Base-by-base conservation (phyloP, 2,888 invertebrate species). In the Punctoribates punctum region DNA sequence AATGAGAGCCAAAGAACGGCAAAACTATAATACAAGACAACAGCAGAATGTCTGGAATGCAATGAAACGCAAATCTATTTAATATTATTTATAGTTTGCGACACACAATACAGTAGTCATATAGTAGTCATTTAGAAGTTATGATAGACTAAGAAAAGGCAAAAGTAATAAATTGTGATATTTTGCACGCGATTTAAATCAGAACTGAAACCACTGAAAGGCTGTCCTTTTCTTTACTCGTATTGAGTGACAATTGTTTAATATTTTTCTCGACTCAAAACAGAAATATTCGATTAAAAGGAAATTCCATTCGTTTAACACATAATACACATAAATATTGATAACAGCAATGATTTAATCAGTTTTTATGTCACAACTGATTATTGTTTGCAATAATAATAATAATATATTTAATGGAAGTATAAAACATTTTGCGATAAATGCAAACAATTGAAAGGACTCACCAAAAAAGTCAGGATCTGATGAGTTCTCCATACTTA, bases 401-500 rank as follows among this genome's bases (percentile, higher is more conserved):
- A 34, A 34, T 34, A 34, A 5, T 54, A 54, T 20, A 13, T 54
- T 54, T 20, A 8, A 54, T 8, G 1, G n/a, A 54, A 54, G n/a
- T 20, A 23, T 20, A 11, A 54, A 54, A 54, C 8, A 11, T n/a
- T 20, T n/a, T 23, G 8, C 20, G 54, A 20, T n/a, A 54, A 54
- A 6, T 54, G 5, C n/a, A 67, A 67, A 9, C 38, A 38, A 38
- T 60, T 67, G 65, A 46, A 25, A 27, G 73, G 65, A 77, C 80
- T 79, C 82, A 87, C 87, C 87, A 86, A 90, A 91, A 77, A 89
- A 88, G 83, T 92, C 91, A 2, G 87, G 85, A 81, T 89, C 90
- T 76, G 81, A 79, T 79, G 89, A 89, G 77, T 90, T 88, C 80
- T 91, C 88, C 88, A 96, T 92, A 70, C 94, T 93, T 83, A 93